Evolutionary conservation across 2,113 vertebrate species (phyloP), one percentile per base, ranked within the genome.

Genomic region (Siniperca knerii): DNA sequence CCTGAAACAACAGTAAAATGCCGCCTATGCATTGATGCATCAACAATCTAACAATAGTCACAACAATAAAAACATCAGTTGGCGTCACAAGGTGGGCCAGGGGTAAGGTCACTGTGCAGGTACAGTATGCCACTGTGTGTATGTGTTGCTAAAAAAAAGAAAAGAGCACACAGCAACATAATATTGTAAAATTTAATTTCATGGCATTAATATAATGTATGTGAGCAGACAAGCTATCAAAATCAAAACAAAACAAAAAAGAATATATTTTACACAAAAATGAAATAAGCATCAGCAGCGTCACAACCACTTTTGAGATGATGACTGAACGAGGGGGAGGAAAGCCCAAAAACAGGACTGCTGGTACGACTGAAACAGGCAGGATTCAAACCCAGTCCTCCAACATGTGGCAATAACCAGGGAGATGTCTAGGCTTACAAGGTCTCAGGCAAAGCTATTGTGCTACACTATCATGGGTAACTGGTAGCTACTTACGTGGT

Each of bases 131-230:
- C 1, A 29, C 20, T 21, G 23, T 52, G 15, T 46, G 29, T 37
- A 15, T 65, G 8, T 60, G 25, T 15, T 44, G 1, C 2, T 33
- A 69, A 44, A 54, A 61, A 44, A n/a, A 48, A 44, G 48, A 61
- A 44, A n/a, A 48, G 3, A 33, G 3, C 37, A 70, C 62, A 25
- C 79, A 0, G 7, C 33, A 88, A 57, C 42, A 37, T 92, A 93
- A 94, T 95, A 94, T 91, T 94, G 94, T 94, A 95, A 95, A 96
- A 94, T 93, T 94, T 95, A 91, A 94, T 95, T 95, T 90, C 90
- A 92, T 95, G 95, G 93, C 94, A 96, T 94, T 95, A 95, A 91
- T 94, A 92, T 95, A 92, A 94, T 92, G 92, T 92, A 92, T 87
- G 94, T 93, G 92, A 91, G 92, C 92, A 83, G 89, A 93, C 90